phyloP scores from a whole-genome alignment of 2,113 vertebrate genomes.

The Xiphophorus couchianus region DNA sequence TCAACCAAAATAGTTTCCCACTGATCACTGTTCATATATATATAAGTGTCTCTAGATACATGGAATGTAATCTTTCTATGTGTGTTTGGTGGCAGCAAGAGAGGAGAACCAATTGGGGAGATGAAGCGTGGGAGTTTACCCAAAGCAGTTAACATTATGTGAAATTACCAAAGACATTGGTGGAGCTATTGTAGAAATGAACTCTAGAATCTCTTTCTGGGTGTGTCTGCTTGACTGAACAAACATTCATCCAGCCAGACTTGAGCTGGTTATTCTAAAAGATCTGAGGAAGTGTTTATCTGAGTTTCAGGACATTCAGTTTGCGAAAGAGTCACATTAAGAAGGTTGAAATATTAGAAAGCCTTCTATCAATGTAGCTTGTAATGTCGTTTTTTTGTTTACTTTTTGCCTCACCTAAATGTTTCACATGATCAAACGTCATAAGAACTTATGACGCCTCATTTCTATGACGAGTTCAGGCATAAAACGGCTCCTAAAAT shows the following conservation, averaged over 20 bases:
- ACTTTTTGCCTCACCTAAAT: too few relatives aligned
- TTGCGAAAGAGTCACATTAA: too few relatives aligned
- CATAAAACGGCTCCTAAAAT: too few relatives aligned
- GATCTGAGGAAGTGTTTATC: too few relatives aligned
- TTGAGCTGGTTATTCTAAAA: not conserved
- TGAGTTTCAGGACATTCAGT: too few relatives aligned
- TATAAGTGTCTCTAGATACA: too few relatives aligned
- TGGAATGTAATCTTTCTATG: not conserved
- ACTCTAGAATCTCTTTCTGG: not conserved
- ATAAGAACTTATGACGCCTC: too few relatives aligned
- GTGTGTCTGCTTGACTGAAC: not conserved
- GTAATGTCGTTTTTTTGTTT: too few relatives aligned
- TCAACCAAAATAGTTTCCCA: not conserved
- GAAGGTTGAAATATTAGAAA: too few relatives aligned
- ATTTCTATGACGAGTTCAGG: too few relatives aligned
- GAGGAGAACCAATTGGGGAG: not conserved
- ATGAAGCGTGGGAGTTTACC: not conserved
- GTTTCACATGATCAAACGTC: too few relatives aligned
- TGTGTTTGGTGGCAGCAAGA: not conserved
- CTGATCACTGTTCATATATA: not conserved
- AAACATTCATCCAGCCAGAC: not conserved
- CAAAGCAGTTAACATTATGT: not conserved
- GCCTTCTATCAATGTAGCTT: too few relatives aligned
- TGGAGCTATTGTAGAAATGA: not conserved
- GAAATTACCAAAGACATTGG: not conserved